Evolutionary conservation across 2,888 invertebrate genomes (phyloP).

Genomic region (Polylopha cassiicola): DNA sequence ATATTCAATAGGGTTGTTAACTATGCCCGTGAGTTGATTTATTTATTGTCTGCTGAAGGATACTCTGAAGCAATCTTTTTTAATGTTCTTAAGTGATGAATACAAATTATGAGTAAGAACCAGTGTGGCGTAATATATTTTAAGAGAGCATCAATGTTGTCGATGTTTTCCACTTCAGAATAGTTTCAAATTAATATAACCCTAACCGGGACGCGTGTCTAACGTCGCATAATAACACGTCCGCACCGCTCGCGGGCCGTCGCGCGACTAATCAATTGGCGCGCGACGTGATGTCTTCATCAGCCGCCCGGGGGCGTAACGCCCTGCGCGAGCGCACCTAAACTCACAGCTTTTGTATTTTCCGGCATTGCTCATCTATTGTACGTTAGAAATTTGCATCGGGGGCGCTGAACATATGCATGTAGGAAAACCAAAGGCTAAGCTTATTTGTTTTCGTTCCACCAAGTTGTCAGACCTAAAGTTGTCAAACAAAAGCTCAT

Average conservation of each 20-base stretch:
- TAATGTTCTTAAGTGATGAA: no score
- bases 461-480: no score
- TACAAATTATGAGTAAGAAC: no score
- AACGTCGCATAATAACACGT: conserved; percentile 72
- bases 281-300: conserved; percentile 74
- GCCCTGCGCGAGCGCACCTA: conserved; percentile 55
- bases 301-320: conserved; percentile 70
- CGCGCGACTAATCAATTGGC: conserved; percentile 76
- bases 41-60: no score
- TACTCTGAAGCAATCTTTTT: no score
- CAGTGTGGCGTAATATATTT: no score
- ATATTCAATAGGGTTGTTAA: no score
- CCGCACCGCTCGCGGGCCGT: conserved; percentile 53
- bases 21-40: no score
- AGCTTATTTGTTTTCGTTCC: conserved; percentile 4
- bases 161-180: no score
- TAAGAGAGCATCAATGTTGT: no score
- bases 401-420: conserved; percentile 9
- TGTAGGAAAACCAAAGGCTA: conserved; percentile 10
- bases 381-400: conserved; percentile 11
- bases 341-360: conserved; percentile 26
- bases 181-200: conserved; percentile 14
- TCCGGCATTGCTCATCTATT: conserved; percentile 23
- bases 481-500: conserved; percentile 1
- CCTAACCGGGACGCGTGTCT: conserved; percentile 59